A percentile compares a stretch with the other conserved stretches of the same genome.
phyloP scores from a whole-genome alignment of 1,140 invertebrate genomes.

The Drosophila subobscura region DNA sequence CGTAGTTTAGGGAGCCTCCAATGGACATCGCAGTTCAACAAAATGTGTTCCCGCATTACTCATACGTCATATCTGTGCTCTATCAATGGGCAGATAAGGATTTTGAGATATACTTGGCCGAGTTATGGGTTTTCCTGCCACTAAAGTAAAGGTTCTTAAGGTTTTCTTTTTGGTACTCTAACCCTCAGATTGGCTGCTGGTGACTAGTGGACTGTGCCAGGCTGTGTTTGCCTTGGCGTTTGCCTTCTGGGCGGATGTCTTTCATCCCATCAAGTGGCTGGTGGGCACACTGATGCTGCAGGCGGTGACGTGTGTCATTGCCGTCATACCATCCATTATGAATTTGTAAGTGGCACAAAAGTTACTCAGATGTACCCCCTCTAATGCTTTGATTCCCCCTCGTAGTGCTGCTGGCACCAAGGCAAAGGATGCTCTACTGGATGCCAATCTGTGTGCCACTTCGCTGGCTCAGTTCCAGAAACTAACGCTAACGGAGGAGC shows the following conservation, averaged over 20 bases:
- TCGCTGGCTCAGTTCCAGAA: constrained; percentile 73
- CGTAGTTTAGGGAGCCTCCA: constrained; percentile 13
- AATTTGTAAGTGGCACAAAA: constrained; percentile 68
- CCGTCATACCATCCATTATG: constrained; percentile 86
- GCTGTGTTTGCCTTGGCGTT: constrained; percentile 85
- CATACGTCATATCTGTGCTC: constrained; percentile 38
- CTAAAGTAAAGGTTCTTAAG: not conserved
- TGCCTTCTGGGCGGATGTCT: constrained; percentile 86
- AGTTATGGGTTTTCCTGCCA: not conserved
- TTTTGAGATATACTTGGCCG: not conserved
- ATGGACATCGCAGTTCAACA: not conserved
- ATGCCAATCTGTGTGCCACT: constrained; percentile 64
- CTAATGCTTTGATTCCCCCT: not conserved
- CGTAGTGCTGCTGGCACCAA: constrained; percentile 54
- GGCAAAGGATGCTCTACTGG: constrained; percentile 46
- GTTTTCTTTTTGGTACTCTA: not conserved
- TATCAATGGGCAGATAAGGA: constrained; percentile 26
- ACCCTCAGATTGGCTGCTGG: constrained; percentile 85
- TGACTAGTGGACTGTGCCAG: constrained; percentile 85
- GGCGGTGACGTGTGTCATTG: constrained; percentile 84
- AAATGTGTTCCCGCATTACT: constrained; percentile 21
- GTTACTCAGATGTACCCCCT: not conserved
- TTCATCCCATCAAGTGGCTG: constrained; percentile 86
- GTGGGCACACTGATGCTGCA: constrained; percentile 86
- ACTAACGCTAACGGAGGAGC: constrained; percentile 49